These are phyloP conservation scores for Champsocephalus gunnari DNA, from an alignment of 2,797 vertebrate species.

Conservation along the genomic window DNA sequence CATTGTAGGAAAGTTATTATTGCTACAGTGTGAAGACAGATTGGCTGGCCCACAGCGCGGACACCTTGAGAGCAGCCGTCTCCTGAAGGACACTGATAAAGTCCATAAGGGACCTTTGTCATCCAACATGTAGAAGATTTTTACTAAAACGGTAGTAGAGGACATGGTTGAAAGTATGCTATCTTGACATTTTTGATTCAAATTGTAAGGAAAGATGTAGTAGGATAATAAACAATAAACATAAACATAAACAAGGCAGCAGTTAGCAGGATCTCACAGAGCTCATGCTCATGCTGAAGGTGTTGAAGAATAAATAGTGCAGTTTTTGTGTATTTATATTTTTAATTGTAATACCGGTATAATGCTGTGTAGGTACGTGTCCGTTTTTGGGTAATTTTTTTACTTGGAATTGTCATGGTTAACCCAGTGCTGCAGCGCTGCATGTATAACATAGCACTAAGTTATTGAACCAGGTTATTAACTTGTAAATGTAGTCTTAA, in stretches of 20 bases:
- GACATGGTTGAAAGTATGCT: conserved; percentile 6
- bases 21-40: conserved; percentile 58
- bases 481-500: not conserved
- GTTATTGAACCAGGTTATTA: not conserved
- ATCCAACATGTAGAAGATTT: conserved; percentile 14
- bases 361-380: not conserved
- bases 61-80: conserved; percentile 54
- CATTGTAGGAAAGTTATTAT: conserved; percentile 65
- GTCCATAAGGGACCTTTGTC: conserved; percentile 4
- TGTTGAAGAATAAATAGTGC: not conserved
- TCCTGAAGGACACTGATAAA: conserved; percentile 40
- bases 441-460: conserved; percentile 5
- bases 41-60: conserved; percentile 54
- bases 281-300: not conserved
- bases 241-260: conserved; percentile 7
- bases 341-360: conserved; percentile 21
- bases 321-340: conserved; percentile 3
- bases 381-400: not conserved
- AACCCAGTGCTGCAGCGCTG: conserved; percentile 34
- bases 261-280: conserved; percentile 2
- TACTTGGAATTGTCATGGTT: conserved; percentile 23
- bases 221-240: too few relatives aligned
- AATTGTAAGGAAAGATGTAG: conserved; percentile 13
- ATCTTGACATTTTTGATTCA: conserved; percentile 2
- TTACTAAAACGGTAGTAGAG: conserved; percentile 3